These are phyloP conservation scores for Hylaeus anthracinus DNA, from an alignment of 1,140 invertebrate species.

Conservation along the genomic window DNA sequence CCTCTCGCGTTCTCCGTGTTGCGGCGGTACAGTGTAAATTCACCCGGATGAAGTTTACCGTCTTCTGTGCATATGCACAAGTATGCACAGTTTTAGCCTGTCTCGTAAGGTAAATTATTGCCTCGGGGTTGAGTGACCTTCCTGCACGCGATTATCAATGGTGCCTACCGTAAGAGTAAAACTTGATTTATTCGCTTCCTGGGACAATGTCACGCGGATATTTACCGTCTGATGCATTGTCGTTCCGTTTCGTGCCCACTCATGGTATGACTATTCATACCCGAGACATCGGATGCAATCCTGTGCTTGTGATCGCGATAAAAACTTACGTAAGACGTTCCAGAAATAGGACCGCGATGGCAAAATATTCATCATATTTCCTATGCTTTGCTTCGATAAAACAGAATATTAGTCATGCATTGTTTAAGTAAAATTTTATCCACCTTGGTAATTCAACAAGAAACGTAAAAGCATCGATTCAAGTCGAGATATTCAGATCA, in stretches of 20 bases:
- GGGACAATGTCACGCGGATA: neutral
- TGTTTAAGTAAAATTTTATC: too few relatives aligned
- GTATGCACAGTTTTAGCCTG: conserved; percentile 24
- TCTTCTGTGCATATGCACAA: conserved; percentile 1
- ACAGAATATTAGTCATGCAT: too few relatives aligned
- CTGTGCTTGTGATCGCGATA: too few relatives aligned
- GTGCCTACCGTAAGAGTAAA: neutral
- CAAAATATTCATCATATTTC: too few relatives aligned
- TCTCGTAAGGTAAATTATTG: conserved; percentile 29
- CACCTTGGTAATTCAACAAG: too few relatives aligned
- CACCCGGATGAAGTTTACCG: conserved; percentile 28
- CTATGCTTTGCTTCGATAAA: too few relatives aligned
- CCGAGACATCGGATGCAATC: neutral
- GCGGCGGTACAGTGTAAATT: conserved; percentile 30
- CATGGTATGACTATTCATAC: neutral
- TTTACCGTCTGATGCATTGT: neutral
- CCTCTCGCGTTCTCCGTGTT: neutral
- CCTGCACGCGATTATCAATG: conserved; percentile 33
- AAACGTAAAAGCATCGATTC: too few relatives aligned
- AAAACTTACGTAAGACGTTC: too few relatives aligned
- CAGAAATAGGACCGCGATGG: too few relatives aligned
- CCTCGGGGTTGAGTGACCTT: conserved; percentile 40
- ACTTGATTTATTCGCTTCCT: conserved; percentile 13
- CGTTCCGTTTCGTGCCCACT: neutral
- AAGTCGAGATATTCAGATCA: neutral